Evolutionary conservation across 30 jellyfish, hydroid and myxozoan genomes (phyloP).

Genomic region (Clytia hemisphaerica): DNA sequence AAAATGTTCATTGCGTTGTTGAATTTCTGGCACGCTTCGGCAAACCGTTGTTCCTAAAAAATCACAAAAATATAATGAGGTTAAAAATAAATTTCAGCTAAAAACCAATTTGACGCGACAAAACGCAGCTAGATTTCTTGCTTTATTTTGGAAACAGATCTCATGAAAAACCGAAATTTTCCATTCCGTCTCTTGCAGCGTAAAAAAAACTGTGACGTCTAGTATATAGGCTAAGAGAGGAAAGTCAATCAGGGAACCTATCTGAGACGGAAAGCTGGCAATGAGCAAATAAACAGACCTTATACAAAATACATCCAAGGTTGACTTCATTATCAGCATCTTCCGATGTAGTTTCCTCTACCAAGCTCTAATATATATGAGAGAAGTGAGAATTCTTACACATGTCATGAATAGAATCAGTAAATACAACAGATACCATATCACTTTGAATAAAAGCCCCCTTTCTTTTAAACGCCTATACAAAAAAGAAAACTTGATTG

Average conservation of each 20-base stretch:
- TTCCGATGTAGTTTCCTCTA: constrained; percentile 83
- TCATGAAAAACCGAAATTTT: neutral
- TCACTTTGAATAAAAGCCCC: too few relatives aligned
- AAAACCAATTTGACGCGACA: too few relatives aligned
- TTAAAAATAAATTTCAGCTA: too few relatives aligned
- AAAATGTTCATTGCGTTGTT: constrained; percentile 82
- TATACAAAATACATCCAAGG: constrained; percentile 78
- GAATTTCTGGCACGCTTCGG: constrained; percentile 88
- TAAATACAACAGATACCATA: too few relatives aligned
- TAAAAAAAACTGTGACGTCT: neutral
- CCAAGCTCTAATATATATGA: constrained; percentile 77
- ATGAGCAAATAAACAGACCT: constrained; percentile 24
- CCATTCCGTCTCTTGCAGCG: neutral
- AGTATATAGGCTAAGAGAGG: neutral
- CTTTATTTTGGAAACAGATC: neutral
- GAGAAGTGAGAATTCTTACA: too few relatives aligned
- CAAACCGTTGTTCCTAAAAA: constrained; percentile 77
- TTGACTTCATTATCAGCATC: constrained; percentile 91
- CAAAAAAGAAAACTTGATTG: too few relatives aligned
- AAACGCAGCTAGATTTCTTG: too few relatives aligned
- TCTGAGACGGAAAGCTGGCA: neutral
- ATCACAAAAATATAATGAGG: neutral
- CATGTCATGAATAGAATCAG: too few relatives aligned
- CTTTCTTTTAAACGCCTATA: too few relatives aligned
- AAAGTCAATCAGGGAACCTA: neutral